A percentile compares a stretch with the other conserved stretches of the same genome.
Conservation (phyloP, 2,888 invertebrate genomes). For the Empis stercorea region DNA sequence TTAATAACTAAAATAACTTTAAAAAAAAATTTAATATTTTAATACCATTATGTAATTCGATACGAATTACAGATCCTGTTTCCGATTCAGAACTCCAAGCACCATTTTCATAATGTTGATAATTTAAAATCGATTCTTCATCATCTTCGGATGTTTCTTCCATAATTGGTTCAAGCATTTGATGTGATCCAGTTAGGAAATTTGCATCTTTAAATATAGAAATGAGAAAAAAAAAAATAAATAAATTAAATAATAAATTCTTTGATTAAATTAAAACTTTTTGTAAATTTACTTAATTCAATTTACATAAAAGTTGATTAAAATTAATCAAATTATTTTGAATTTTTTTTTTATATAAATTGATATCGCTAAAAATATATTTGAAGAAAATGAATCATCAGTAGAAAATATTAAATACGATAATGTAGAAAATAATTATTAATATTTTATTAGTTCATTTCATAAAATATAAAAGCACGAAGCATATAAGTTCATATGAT, state of each 20-base stretch:
- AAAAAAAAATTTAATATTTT: not conserved
- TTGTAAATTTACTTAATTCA: too few species aligned
- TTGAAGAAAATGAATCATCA: too few species aligned
- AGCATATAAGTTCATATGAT: too few species aligned
- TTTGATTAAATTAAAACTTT: too few species aligned
- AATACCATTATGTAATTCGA: constrained; percentile 39
- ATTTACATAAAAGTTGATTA: too few species aligned
- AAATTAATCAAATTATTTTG: too few species aligned
- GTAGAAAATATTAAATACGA: too few species aligned
- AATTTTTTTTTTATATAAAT: too few species aligned
- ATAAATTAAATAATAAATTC: not conserved
- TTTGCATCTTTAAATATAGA: constrained; percentile 26
- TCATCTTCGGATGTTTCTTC: constrained; percentile 79
- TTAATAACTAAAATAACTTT: not conserved
- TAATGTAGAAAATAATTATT: too few species aligned
- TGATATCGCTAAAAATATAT: too few species aligned
- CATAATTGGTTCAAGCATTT: constrained; percentile 65
- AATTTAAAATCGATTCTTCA: constrained; percentile 28
- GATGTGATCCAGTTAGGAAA: constrained; percentile 31
- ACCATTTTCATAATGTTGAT: constrained; percentile 24
- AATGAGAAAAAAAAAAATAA: not conserved
- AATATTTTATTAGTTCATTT: too few species aligned
- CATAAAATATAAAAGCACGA: too few species aligned
- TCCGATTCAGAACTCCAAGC: constrained; percentile 55
- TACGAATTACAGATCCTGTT: constrained; percentile 67